Base-by-base conservation (phyloP, 2,888 invertebrate genomes). In the Spodoptera picta region DNA sequence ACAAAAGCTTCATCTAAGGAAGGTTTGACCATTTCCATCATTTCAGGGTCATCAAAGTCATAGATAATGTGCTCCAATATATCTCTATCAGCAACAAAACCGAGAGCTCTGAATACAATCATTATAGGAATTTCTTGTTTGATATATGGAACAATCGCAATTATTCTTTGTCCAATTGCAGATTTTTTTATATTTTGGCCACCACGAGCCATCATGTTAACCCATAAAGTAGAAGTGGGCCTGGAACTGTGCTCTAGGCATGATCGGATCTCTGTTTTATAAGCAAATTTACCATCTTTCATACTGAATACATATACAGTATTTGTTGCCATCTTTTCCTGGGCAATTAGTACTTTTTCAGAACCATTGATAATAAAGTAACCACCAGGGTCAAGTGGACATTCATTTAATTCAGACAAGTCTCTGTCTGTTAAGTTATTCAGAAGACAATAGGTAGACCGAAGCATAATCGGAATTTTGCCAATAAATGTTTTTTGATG, bases 11-110 rank as follows among this genome's bases (percentile, higher is more conserved):
- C 99, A 92, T 99, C 99, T 61, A 99, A 93, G 0, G 99, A 99
- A 0, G 99, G 99, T 90, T 99, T 99, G 0, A 99, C 99, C 99
- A 99, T 99, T 96, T 99, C 99, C 99, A 99, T 99, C 99, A 99
- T 99, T 95, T 99, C 99, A 7, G 99, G 99, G 93, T 99, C 99
- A 91, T 99, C 99, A 93, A 99, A 99, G 88, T 99, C 99, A 90
- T 99, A 99, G 84, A 99, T 99, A 70, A 99, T 99, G 86, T 99
- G 99, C 88, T 99, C 99, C 24, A 99, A 95, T 84, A 99, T 99
- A 93, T 99, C 99, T 85, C 99, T 96, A 92, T 99, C 99, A 9
- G 99, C 99, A 48, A 99, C 99, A 94, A 99, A 99, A 43, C 99
- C 99, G 65, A 99, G 95, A n/a, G 99, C 99, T 88, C 99, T 96